A percentile compares a stretch with the other conserved stretches of the same genome.
Conservation (phyloP, 2,113 vertebrate species). For the Perca flavescens region DNA sequence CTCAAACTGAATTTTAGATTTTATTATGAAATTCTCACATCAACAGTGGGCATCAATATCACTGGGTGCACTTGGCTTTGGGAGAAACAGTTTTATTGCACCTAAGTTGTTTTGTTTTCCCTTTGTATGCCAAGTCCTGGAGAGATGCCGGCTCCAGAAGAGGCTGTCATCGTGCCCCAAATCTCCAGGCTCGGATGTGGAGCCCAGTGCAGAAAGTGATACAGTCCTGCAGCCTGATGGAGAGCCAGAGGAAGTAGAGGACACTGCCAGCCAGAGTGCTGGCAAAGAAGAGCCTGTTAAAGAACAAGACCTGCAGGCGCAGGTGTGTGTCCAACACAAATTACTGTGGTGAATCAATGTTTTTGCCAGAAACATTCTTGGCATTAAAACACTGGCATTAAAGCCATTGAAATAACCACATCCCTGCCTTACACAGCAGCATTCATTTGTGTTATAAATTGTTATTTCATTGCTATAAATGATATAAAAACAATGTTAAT, state of each 20-base stretch:
- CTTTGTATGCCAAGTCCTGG: conserved; percentile 64
- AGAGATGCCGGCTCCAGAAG: conserved; percentile 77
- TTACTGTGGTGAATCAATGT: conserved; percentile 25
- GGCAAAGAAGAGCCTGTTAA: conserved; percentile 39
- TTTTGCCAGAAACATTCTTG: conserved; percentile 36
- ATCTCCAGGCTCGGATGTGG: conserved; percentile 75
- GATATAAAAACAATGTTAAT: background rate
- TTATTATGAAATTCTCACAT: conserved; percentile 30
- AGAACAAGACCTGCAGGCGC: conserved; percentile 80
- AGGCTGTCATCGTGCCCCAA: conserved; percentile 60
- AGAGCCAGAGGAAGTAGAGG: conserved; percentile 47
- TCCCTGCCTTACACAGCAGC: background rate
- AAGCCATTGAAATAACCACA: background rate
- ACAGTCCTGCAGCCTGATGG: conserved; percentile 44
- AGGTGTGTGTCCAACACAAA: conserved; percentile 72
- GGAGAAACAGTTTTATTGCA: conserved; percentile 34
- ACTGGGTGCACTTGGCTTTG: conserved; percentile 13
- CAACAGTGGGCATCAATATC: conserved; percentile 6
- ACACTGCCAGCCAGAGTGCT: conserved; percentile 18
- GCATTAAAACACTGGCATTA: conserved; percentile 9
- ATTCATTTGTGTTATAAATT: background rate
- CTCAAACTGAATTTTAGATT: conserved; percentile 20
- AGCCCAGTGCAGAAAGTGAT: conserved; percentile 85
- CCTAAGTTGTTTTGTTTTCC: conserved; percentile 15
- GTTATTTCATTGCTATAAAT: conserved; percentile 1